Evolutionary conservation across 1,140 invertebrate genomes (phyloP).

Genomic region (Drosophila busckii): DNA sequence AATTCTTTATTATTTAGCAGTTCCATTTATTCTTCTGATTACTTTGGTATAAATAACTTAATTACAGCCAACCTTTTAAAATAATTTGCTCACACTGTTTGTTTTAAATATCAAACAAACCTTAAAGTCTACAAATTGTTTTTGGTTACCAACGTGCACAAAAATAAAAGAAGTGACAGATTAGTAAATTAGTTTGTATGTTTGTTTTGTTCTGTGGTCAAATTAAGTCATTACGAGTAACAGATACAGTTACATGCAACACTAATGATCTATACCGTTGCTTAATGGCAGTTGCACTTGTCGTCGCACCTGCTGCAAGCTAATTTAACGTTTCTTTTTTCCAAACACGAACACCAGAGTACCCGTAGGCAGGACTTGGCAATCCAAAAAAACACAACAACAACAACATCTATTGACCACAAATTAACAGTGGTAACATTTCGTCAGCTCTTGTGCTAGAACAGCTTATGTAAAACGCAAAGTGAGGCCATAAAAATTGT

Average conservation of each 20-base stretch:
- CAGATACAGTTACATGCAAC: constrained; percentile 19
- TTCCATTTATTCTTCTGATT: too few relatives aligned
- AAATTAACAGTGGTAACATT: constrained; percentile 72
- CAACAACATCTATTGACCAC: constrained; percentile 59
- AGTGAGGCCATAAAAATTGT: constrained; percentile 38
- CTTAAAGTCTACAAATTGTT: too few relatives aligned
- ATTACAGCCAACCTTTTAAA: too few relatives aligned
- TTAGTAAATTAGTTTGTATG: too few relatives aligned
- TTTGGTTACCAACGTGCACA: too few relatives aligned
- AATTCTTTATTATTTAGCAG: too few relatives aligned
- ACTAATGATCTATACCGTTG: constrained; percentile 56
- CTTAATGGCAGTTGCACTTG: constrained; percentile 8
- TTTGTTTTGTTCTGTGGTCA: too few relatives aligned
- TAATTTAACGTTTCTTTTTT: too few relatives aligned
- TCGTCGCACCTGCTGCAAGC: constrained; percentile 47
- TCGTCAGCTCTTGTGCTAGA: constrained; percentile 24
- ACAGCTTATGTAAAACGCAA: constrained; percentile 34
- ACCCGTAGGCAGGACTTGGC: constrained; percentile 4
- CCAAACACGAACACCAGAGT: constrained; percentile 6
- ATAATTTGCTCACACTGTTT: too few relatives aligned
- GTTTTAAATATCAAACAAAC: too few relatives aligned
- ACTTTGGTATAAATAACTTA: too few relatives aligned
- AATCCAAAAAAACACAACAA: constrained; percentile 23
- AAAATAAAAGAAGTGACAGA: too few relatives aligned
- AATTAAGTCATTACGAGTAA: constrained; percentile 27